These are phyloP conservation scores for Macrotrachela quadricornifera DNA, from an alignment of 1,140 invertebrate genomes.

Conservation along the genomic window DNA sequence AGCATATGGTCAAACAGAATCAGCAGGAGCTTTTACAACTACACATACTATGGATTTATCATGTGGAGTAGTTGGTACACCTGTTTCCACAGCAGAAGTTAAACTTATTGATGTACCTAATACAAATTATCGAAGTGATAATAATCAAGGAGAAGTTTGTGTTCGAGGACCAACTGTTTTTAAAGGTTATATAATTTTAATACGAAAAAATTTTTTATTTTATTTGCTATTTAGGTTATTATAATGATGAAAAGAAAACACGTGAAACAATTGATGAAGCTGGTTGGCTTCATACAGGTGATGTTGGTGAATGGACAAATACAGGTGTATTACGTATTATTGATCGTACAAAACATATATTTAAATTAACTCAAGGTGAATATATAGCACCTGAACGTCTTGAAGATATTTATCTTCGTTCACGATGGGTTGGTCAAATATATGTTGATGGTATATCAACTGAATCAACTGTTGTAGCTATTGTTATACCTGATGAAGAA, in stretches of 20 bases:
- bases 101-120: no score
- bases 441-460: slow-evolving; percentile 56
- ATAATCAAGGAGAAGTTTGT: slow-evolving; percentile 33
- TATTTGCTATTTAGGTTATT: slow-evolving; percentile 40
- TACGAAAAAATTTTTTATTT: no score
- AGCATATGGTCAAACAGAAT: no score
- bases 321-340: slow-evolving; percentile 83
- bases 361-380: slow-evolving; percentile 47
- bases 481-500: no score
- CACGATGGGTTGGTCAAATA: slow-evolving; percentile 74
- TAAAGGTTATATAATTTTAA: slow-evolving; percentile 16
- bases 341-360: slow-evolving; percentile 84
- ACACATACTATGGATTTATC: no score
- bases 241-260: slow-evolving; percentile 27
- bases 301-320: slow-evolving; percentile 22
- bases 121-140: no score
- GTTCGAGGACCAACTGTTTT: slow-evolving; percentile 59
- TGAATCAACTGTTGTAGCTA: background rate
- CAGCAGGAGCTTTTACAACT: no score
- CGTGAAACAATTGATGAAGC: slow-evolving; percentile 29
- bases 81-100: no score
- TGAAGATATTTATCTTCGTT: slow-evolving; percentile 79
- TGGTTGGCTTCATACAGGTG: slow-evolving; percentile 32
- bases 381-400: slow-evolving; percentile 98
- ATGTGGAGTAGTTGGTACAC: no score